Conservation (phyloP, 2,113 vertebrate genomes). For the Mugil cephalus region DNA sequence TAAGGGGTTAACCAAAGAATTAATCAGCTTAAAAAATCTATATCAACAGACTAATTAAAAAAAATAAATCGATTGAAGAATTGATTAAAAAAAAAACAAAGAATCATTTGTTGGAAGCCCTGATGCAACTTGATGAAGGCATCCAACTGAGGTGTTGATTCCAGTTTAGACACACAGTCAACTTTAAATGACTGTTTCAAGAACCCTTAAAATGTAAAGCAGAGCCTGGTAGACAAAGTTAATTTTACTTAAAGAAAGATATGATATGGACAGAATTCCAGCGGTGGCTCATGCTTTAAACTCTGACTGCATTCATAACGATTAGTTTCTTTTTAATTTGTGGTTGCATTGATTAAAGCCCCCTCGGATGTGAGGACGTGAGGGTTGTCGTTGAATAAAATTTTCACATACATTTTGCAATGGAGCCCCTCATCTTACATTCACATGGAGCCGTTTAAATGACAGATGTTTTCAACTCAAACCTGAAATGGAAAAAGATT, state of each 20-base stretch:
- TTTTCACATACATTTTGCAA: no score
- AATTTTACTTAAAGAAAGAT: constrained; percentile 17
- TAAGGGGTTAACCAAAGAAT: no score
- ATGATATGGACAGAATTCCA: background rate
- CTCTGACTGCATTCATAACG: background rate
- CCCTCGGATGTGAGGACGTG: background rate
- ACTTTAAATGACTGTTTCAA: constrained; percentile 53
- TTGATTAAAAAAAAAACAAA: no score
- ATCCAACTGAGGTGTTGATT: no score
- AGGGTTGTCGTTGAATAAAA: constrained; percentile 7
- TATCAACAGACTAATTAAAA: no score
- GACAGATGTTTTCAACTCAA: background rate
- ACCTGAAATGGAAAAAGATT: constrained; percentile 16
- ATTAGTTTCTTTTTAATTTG: constrained; percentile 9
- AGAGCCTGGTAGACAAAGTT: constrained; percentile 4
- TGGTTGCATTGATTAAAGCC: constrained; percentile 23
- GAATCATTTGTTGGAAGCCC: no score
- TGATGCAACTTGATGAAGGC: no score
- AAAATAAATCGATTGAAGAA: no score
- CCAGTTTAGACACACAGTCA: constrained; percentile 12
- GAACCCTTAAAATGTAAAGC: constrained; percentile 33
- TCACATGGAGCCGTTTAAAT: background rate
- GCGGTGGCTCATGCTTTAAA: background rate
- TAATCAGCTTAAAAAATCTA: no score
- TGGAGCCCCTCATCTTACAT: background rate